Base-by-base conservation (phyloP, 2,888 invertebrate species). In the Tetrapedia diversipes region DNA sequence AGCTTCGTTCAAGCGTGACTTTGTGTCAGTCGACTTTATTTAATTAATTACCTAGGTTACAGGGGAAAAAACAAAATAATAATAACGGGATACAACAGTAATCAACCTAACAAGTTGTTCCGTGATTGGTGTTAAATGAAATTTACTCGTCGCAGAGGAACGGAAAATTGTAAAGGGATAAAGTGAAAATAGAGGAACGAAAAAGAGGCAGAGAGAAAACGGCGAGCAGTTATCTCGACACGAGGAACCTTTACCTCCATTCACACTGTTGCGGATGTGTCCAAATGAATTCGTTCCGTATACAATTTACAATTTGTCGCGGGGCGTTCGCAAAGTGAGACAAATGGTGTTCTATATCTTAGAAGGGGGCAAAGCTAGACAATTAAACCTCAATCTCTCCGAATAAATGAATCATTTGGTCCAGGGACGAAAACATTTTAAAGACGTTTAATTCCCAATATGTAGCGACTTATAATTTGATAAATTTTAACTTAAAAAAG, bases 271-370 rank as follows among this genome's bases (percentile, higher is more conserved):
- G 45, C 76, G 57, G 39, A 71, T 64, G 57, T 64, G 53, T 74
- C 65, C 71, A 56, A 78, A 74, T 63, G 74, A 73, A 78, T 81
- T 81, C 67, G 79, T 81, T 81, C 73, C 49, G 56, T 60, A 56
- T 79, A 47, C 73, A 79, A 74, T 75, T 72, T 67, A 63, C 72
- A 65, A 79, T 71, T 76, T 79, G 79, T 59, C 60, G 72, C 53
- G 57, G 56, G 68, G 51, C 49, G 66, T 64, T 32, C 41, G 68
- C 32, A 39, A 77, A 81, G 68, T 60, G 77, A 78, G 51, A 61
- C 56, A 77, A 75, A 69, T 51, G 70, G 34, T 53, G n/a, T 43
- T 59, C 43, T 29, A 51, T 45, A 45, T 57, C 51, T 41, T 14
- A 29, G 32, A n/a, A n/a, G n/a, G n/a, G n/a, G 3, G 8, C 19